Conservation (phyloP, 2,797 vertebrate genomes). For the Pipistrellus pipistrellus region DNA sequence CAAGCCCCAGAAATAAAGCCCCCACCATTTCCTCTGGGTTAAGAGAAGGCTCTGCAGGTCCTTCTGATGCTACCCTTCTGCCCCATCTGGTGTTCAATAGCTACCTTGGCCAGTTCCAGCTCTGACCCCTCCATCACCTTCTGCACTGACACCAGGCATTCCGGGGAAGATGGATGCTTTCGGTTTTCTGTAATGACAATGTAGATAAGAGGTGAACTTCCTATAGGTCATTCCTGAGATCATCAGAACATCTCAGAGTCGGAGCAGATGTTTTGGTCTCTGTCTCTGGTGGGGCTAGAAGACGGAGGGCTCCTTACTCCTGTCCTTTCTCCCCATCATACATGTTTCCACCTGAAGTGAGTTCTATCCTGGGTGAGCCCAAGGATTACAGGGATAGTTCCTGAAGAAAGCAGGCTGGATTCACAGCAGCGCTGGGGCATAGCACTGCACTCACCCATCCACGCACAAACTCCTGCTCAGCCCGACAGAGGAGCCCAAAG, state of each 20-base stretch:
- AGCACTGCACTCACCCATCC: neutral
- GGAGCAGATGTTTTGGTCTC: neutral
- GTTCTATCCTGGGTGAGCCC: neutral
- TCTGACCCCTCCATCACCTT: conserved; percentile 90
- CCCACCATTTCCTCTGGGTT: neutral
- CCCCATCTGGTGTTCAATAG: accelerated
- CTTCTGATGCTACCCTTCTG: neutral
- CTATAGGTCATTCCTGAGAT: neutral
- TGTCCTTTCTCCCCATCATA: neutral
- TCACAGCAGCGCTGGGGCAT: neutral
- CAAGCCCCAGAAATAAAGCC: conserved; percentile 39
- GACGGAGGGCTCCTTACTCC: neutral
- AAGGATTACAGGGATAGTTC: neutral
- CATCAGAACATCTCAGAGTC: neutral
- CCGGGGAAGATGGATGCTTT: conserved; percentile 87
- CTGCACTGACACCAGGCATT: conserved; percentile 89
- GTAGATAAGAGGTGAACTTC: conserved; percentile 25
- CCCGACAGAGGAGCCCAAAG: neutral
- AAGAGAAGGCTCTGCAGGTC: neutral
- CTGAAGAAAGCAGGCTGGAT: neutral
- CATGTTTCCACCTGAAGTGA: conserved; percentile 22
- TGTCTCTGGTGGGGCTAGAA: neutral
- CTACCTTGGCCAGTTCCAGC: conserved; percentile 95
- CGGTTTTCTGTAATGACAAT: conserved; percentile 87
- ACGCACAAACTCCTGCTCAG: neutral